phyloP scores from a whole-genome alignment of 2,888 invertebrate species.

The Coelopa pilipes region DNA sequence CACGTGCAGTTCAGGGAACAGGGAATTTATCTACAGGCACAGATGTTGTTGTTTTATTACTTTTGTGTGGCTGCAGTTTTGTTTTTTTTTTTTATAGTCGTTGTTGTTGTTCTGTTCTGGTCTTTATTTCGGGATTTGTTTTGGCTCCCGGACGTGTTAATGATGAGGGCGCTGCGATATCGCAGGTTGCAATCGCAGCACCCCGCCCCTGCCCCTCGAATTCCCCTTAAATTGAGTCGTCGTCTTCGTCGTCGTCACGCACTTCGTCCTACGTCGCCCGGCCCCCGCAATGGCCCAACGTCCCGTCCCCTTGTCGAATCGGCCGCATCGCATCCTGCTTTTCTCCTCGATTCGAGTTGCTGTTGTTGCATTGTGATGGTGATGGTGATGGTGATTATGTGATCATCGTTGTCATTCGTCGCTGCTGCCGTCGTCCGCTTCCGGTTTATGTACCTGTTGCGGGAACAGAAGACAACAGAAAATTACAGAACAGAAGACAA shows the following conservation, averaged over 20 bases:
- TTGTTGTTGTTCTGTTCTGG: neutral
- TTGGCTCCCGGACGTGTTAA: slow-evolving; percentile 24
- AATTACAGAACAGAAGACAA: too few relatives aligned
- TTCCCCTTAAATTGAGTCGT: slow-evolving; percentile 16
- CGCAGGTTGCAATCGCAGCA: slow-evolving; percentile 6
- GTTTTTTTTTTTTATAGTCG: too few relatives aligned
- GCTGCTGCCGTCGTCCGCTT: too few relatives aligned
- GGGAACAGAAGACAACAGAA: too few relatives aligned
- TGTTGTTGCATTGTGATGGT: too few relatives aligned
- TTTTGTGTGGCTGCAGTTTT: neutral
- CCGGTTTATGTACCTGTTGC: too few relatives aligned
- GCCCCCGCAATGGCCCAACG: neutral
- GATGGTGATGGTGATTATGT: too few relatives aligned
- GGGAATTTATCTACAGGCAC: neutral
- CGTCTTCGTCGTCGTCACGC: too few relatives aligned
- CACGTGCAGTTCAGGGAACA: slow-evolving; percentile 17
- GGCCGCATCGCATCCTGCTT: neutral
- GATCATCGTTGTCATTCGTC: too few relatives aligned
- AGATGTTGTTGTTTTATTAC: neutral
- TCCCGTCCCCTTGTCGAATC: neutral
- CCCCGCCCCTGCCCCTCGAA: neutral
- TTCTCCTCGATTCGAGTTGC: too few relatives aligned
- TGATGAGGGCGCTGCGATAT: slow-evolving; percentile 23
- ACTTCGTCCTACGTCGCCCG: too few relatives aligned
- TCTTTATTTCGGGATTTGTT: neutral